Evolutionary conservation across 2,797 vertebrate species (phyloP).

Genomic region (Eulemur coronatus): DNA sequence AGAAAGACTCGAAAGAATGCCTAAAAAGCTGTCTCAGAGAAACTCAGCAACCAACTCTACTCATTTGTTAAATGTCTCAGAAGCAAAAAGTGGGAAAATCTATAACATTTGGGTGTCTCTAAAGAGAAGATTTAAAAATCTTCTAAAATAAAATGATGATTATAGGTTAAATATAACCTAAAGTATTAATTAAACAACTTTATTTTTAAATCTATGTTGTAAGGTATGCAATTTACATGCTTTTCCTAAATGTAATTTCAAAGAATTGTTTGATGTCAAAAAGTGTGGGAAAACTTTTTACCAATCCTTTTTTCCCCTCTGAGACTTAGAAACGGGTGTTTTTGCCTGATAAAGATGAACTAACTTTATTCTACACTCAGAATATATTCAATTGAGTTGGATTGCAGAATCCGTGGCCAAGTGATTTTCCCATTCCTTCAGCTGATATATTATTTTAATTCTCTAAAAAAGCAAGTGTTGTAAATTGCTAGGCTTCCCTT

Average conservation of each 20-base stretch:
- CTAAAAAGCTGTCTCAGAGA: neutral
- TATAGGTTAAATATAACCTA: neutral
- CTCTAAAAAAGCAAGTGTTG: neutral
- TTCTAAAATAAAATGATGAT: neutral
- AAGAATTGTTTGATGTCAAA: neutral
- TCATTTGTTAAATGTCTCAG: neutral
- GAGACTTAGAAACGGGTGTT: neutral
- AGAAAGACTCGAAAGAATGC: conserved; percentile 31
- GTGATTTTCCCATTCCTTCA: neutral
- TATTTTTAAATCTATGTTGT: neutral
- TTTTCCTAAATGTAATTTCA: neutral
- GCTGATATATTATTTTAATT: neutral
- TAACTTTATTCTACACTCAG: conserved; percentile 28
- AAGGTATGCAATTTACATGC: neutral
- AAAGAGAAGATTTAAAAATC: neutral
- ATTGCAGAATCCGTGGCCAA: neutral
- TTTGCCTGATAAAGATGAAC: neutral
- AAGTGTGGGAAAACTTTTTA: neutral
- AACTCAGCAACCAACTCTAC: neutral
- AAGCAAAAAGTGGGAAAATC: neutral
- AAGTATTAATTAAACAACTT: conserved; percentile 6
- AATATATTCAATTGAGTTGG: neutral
- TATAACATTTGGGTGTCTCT: neutral
- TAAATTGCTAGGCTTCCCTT: neutral
- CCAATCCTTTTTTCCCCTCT: neutral